Conservation (phyloP, 2,113 vertebrate genomes). For the Rhabdomys dilectus region DNA sequence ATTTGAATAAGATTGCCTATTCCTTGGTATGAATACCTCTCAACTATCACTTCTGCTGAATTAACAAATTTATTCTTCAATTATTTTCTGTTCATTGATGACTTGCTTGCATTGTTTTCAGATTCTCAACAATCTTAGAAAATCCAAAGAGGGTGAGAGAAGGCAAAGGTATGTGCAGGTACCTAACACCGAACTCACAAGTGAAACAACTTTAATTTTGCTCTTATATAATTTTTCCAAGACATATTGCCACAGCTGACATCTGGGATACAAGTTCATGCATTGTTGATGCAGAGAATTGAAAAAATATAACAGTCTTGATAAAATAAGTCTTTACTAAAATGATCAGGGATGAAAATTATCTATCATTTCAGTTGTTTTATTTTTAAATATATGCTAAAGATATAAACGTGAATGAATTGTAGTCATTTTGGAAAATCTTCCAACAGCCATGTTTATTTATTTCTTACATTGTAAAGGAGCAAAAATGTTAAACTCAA, state of each 20-base stretch:
- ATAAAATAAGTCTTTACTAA: neutral
- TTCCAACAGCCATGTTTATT: neutral
- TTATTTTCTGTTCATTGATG: neutral
- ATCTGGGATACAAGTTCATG: neutral
- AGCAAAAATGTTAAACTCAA: neutral
- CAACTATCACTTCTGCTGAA: neutral
- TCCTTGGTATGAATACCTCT: neutral
- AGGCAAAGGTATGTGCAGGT: fast-evolving
- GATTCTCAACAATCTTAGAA: neutral
- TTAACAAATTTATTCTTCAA: neutral
- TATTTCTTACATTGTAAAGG: neutral
- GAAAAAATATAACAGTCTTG: neutral
- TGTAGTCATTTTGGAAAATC: neutral
- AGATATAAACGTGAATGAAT: neutral
- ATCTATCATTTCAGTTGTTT: neutral
- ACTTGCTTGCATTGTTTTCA: neutral
- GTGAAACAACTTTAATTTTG: neutral
- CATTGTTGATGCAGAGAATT: neutral
- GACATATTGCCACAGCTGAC: neutral
- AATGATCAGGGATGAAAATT: neutral
- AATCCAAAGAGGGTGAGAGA: neutral
- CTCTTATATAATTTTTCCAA: neutral
- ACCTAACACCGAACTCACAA: neutral
- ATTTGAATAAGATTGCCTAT: neutral
- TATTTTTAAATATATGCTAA: neutral